These are phyloP conservation scores for Patella caerulea DNA, from an alignment of 2,888 invertebrate genomes.

Conservation along the genomic window DNA sequence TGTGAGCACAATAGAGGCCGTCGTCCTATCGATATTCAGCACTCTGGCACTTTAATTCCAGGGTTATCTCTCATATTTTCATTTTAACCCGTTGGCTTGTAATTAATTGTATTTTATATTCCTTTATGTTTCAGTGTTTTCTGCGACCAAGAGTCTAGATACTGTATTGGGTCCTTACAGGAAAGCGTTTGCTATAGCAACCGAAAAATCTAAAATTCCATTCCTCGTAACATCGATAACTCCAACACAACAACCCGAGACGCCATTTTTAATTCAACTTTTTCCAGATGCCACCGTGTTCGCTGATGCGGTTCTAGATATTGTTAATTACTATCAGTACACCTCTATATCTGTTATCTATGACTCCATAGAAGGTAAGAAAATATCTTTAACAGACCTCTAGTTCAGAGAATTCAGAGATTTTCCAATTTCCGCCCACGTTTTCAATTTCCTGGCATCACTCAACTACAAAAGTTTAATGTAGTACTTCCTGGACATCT, in stretches of 20 bases:
- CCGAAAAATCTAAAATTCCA: conserved; percentile 57
- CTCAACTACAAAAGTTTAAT: too few species aligned
- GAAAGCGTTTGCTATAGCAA: conserved; percentile 50
- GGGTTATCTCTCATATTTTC: too few species aligned
- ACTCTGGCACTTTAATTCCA: too few species aligned
- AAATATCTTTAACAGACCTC: too few species aligned
- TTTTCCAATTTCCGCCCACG: too few species aligned
- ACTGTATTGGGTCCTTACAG: conserved; percentile 61
- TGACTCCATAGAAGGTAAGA: conserved; percentile 47
- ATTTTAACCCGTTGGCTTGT: too few species aligned
- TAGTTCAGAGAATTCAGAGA: too few species aligned
- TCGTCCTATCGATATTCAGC: too few species aligned
- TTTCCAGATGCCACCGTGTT: conserved; percentile 50
- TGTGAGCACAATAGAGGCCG: too few species aligned
- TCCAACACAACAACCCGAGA: conserved; percentile 35
- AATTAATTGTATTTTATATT: too few species aligned
- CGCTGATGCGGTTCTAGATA: conserved; percentile 51
- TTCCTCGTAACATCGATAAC: conserved; percentile 61
- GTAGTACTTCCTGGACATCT: too few species aligned
- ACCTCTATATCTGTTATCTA: conserved; percentile 52
- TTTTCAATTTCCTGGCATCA: too few species aligned
- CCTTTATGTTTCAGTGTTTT: not conserved
- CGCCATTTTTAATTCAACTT: conserved; percentile 51
- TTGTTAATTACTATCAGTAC: conserved; percentile 54
- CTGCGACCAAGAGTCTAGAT: conserved; percentile 35